Percentiles rank a stretch among this genome's conserved stretches.
These are phyloP conservation scores for Philypnodon macrostomus DNA, from an alignment of 2,797 vertebrate species.

Conservation along the genomic window DNA sequence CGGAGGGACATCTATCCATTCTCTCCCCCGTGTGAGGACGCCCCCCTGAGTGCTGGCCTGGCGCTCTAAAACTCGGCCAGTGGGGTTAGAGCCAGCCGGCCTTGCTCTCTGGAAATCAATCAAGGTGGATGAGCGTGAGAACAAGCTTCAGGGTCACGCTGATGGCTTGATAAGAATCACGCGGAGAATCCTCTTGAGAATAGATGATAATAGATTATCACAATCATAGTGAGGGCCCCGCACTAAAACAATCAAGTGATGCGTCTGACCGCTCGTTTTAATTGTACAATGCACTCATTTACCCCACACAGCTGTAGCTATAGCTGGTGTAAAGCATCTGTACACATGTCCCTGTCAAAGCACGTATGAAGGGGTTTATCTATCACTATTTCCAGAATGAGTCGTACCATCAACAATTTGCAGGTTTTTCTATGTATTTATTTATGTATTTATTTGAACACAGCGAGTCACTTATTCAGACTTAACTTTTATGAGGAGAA, in stretches of 20 bases:
- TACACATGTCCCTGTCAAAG: no score
- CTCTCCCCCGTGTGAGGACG: conserved; percentile 26
- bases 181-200: conserved; percentile 41
- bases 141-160: conserved; percentile 38
- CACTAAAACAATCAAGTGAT: conserved; percentile 41
- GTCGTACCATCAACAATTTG: no score
- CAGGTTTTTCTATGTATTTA: no score
- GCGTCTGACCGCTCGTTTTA: conserved; percentile 12
- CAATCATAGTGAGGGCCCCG: conserved; percentile 13
- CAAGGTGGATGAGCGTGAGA: conserved; percentile 67
- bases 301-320: no score
- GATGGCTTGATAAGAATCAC: conserved; percentile 40
- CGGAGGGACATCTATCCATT: conserved; percentile 47
- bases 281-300: no score
- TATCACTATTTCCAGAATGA: no score
- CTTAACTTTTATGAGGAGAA: no score
- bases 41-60: conserved; percentile 39
- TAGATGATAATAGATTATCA: conserved; percentile 20
- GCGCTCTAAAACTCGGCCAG: conserved; percentile 46
- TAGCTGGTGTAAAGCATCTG: no score
- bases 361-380: no score
- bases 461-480: background rate
- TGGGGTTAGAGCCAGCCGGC: conserved; percentile 43
- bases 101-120: conserved; percentile 65
- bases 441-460: no score